Percentiles rank a stretch among this genome's conserved stretches.
These are phyloP conservation scores for Lanius ludovicianus DNA, from an alignment of 2,113 vertebrate species.

Conservation along the genomic window DNA sequence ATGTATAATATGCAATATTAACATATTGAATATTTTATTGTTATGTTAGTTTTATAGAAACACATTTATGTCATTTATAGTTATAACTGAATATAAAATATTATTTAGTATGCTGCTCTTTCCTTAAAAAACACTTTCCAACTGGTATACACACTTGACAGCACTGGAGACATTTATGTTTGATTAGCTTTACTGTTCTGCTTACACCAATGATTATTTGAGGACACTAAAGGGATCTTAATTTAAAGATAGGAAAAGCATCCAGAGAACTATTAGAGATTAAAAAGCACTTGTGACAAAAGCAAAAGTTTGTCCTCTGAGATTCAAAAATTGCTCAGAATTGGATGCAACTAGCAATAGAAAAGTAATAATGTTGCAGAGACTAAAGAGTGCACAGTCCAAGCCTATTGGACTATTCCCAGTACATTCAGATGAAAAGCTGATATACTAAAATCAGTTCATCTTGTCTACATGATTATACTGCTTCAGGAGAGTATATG, in stretches of 20 bases:
- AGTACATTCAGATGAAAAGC: not conserved
- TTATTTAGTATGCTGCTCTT: not conserved
- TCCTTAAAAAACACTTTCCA: not conserved
- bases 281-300: not conserved
- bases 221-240: not conserved
- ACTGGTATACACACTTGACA: not conserved
- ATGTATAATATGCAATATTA: not conserved
- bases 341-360: not conserved
- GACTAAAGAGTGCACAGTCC: not conserved
- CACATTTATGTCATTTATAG: not conserved
- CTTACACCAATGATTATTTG: not conserved
- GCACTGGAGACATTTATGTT: not conserved
- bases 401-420: not conserved
- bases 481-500: not conserved
- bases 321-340: not conserved
- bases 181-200: not conserved
- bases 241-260: not conserved
- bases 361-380: not conserved
- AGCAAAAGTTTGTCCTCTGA: not conserved
- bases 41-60: not conserved
- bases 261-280: not conserved
- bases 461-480: not conserved
- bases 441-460: not conserved
- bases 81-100: not conserved
- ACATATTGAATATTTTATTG: not conserved